Evolutionary conservation across 2,113 vertebrate species (phyloP), one percentile per base, ranked within the genome.

Genomic region (Lophura nycthemera): DNA sequence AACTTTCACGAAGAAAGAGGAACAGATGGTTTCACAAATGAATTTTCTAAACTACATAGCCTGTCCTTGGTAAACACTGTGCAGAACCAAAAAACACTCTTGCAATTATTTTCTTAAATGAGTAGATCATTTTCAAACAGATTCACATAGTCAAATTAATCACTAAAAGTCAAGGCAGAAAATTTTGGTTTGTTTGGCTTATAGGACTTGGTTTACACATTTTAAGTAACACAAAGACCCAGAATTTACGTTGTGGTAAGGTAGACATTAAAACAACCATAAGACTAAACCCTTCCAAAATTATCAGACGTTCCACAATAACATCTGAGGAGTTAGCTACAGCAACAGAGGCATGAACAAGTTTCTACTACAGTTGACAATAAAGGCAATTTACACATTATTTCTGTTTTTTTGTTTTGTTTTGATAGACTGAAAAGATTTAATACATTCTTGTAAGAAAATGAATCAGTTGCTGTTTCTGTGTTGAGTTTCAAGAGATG

Each of bases 1-100:
- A 83, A 94, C 71, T 83, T 91, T 91, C 64, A 45, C 61, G 81
- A 86, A 77, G 67, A 75, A 88, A 84, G 19, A 80, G 59, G 60
- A 93, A 86, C 90, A 96, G 83, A 96, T 95, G 87, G 91, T 69
- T 96, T 94, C 95, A 77, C 71, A 94, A 95, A 96, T 92, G 87
- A 94, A 84, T 89, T 95, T 95, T 93, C 92, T 57, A 42, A 96
- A 93, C 73, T 27, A 61, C 65, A 89, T 67, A 81, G 40, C 59
- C 32, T 77, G 69, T 84, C 85, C 82, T 89, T 21, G 25, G 83
- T 91, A 93, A 93, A 94, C 60, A 19, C 32, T 75, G 27, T 4
- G 86, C 32, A 89, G 57, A 19, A 94, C 59, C 45, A 94, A 63
- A 54, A 87, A 89, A 61, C 50, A 22, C 50, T 83, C 45, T 57